These are phyloP conservation scores for Colletes collaris DNA, from an alignment of 2,888 invertebrate species.

Conservation along the genomic window DNA sequence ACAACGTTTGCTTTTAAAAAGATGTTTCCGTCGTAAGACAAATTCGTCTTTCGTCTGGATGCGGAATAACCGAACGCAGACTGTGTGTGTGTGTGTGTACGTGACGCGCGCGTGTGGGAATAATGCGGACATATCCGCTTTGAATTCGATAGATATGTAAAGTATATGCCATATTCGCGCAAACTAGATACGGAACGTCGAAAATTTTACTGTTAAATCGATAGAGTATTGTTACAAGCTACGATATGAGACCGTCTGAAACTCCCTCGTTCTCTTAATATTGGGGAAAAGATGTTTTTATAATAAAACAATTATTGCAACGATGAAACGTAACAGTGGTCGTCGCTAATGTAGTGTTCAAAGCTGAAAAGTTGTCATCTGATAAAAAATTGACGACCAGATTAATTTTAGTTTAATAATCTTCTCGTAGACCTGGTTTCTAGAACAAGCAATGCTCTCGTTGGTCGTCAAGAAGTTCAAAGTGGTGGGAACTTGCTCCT, in stretches of 20 bases:
- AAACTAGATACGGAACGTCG: constrained; percentile 51
- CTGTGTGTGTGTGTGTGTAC: constrained; percentile 5
- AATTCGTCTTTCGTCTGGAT: constrained; percentile 40
- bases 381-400: too few species aligned
- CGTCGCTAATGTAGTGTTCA: too few species aligned
- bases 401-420: too few species aligned
- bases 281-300: constrained; percentile 10
- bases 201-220: constrained; percentile 60
- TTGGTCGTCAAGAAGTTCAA: too few species aligned
- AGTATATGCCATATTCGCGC: constrained; percentile 38
- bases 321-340: too few species aligned
- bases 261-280: constrained; percentile 32
- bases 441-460: too few species aligned
- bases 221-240: constrained; percentile 55
- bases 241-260: constrained; percentile 35
- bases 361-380: too few species aligned
- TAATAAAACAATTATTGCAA: too few species aligned
- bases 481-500: too few species aligned
- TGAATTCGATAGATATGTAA: constrained; percentile 66
- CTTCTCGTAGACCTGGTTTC: too few species aligned
- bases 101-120: constrained; percentile 31
- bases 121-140: constrained; percentile 62
- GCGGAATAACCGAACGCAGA: constrained; percentile 41
- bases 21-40: constrained; percentile 34
- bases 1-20: constrained; percentile 33